phyloP scores from a whole-genome alignment of 2,888 invertebrate species.

The Pseudococcus jackbeardsleyi region DNA sequence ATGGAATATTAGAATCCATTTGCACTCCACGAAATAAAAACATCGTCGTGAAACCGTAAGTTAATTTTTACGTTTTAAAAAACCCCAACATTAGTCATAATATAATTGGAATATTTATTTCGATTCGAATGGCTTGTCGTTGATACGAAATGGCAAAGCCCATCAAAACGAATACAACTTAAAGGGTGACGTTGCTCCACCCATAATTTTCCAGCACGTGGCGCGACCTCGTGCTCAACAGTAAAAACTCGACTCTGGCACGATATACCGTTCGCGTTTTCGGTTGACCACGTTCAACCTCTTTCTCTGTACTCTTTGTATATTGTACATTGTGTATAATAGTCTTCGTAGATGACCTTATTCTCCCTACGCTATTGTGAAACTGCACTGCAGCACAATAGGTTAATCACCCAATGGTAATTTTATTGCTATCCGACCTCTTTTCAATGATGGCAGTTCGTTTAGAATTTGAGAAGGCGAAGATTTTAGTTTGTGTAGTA shows the following conservation, averaged over 20 bases:
- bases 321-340: neutral
- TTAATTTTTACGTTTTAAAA: neutral
- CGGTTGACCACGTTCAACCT: conserved; percentile 59
- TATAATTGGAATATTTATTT: conserved; percentile 28
- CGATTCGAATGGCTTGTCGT: conserved; percentile 42
- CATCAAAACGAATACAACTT: conserved; percentile 59
- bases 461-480: conserved; percentile 2
- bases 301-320: conserved; percentile 41
- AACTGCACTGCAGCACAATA: conserved; percentile 57
- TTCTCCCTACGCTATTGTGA: conserved; percentile 57
- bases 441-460: conserved; percentile 59
- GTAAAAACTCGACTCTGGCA: neutral
- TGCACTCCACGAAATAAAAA: no score
- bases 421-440: conserved; percentile 62
- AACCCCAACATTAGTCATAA: neutral
- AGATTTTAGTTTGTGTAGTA: neutral
- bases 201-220: conserved; percentile 60
- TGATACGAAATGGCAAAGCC: conserved; percentile 59
- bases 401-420: conserved; percentile 64
- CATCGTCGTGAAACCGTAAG: neutral
- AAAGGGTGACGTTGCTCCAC: conserved; percentile 63
- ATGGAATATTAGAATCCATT: no score
- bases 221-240: conserved; percentile 57
- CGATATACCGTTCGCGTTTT: conserved; percentile 51
- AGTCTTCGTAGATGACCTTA: conserved; percentile 56